Evolutionary conservation across 2,113 vertebrate genomes (phyloP).

Genomic region (Lepus timidus): DNA sequence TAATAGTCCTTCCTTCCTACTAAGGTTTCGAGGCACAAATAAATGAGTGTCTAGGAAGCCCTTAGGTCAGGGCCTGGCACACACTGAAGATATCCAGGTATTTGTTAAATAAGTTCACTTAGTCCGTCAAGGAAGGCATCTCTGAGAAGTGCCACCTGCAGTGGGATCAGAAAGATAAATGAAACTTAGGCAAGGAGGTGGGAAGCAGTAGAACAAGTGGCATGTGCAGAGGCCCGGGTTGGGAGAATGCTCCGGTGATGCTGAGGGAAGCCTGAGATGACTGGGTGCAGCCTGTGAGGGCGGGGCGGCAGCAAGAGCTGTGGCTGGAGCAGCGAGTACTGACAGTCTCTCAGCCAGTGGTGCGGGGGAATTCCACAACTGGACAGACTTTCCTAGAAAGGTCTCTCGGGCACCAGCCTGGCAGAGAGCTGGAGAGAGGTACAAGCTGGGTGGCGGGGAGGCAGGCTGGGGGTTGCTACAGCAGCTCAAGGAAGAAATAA

Average conservation of each 20-base stretch:
- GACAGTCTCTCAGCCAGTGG: not conserved
- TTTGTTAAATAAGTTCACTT: not conserved
- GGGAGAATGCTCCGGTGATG: rapidly evolving
- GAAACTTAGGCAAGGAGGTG: not conserved
- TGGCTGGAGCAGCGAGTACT: not conserved
- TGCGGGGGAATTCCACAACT: not conserved
- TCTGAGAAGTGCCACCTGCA: not conserved
- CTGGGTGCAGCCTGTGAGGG: not conserved
- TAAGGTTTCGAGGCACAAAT: not conserved
- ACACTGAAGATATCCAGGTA: not conserved
- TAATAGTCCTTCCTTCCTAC: not conserved
- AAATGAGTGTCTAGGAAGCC: not conserved
- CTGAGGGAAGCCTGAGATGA: not conserved
- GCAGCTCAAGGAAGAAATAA: not conserved
- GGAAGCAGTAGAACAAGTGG: not conserved
- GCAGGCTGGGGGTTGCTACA: not conserved
- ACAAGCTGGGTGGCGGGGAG: not conserved
- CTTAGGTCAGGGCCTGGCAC: not conserved
- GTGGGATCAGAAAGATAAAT: not conserved
- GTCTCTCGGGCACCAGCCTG: not conserved
- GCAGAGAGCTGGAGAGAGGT: not conserved
- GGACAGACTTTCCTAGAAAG: conserved; percentile 39
- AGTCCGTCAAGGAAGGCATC: not conserved
- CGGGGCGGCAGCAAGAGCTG: not conserved
- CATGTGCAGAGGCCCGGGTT: rapidly evolving